phyloP scores from a whole-genome alignment of 2,888 invertebrate genomes.

The Archaeoteleia sp. region DNA sequence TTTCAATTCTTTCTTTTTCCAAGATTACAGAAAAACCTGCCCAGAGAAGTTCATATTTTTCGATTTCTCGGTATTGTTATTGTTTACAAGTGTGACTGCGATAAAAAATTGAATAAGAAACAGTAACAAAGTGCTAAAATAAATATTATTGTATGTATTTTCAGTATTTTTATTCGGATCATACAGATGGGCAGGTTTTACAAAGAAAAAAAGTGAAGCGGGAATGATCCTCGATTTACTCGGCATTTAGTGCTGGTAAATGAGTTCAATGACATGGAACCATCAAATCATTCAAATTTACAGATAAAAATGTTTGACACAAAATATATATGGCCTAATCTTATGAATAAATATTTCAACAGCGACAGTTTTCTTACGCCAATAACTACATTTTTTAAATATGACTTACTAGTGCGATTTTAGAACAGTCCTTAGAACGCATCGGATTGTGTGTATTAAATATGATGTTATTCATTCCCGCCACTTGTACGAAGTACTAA shows the following conservation, averaged over 20 bases:
- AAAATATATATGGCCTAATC: too few species aligned
- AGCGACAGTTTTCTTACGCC: too few species aligned
- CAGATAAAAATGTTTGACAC: too few species aligned
- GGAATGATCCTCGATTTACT: conserved; percentile 4
- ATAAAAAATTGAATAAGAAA: conserved; percentile 13
- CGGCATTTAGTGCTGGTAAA: background rate
- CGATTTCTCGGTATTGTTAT: conserved; percentile 28
- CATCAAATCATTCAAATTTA: background rate
- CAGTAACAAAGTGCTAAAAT: conserved; percentile 24
- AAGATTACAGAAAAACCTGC: conserved; percentile 29
- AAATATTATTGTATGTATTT: conserved; percentile 11
- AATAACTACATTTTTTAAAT: too few species aligned
- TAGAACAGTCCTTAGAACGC: too few species aligned
- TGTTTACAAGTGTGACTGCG: conserved; percentile 46
- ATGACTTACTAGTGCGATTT: too few species aligned
- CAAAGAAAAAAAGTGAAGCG: conserved; percentile 1
- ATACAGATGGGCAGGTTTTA: conserved; percentile 7
- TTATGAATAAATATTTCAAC: too few species aligned
- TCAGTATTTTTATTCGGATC: background rate
- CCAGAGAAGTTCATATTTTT: background rate
- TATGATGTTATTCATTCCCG: conserved; percentile 54
- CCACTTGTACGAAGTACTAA: conserved; percentile 65
- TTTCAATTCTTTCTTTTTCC: conserved; percentile 15
- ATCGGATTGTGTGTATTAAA: too few species aligned
- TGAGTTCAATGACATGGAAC: background rate